Evolutionary conservation across 2,113 vertebrate species (phyloP), one percentile per base, ranked within the genome.

Genomic region (Ctenodactylus gundi): DNA sequence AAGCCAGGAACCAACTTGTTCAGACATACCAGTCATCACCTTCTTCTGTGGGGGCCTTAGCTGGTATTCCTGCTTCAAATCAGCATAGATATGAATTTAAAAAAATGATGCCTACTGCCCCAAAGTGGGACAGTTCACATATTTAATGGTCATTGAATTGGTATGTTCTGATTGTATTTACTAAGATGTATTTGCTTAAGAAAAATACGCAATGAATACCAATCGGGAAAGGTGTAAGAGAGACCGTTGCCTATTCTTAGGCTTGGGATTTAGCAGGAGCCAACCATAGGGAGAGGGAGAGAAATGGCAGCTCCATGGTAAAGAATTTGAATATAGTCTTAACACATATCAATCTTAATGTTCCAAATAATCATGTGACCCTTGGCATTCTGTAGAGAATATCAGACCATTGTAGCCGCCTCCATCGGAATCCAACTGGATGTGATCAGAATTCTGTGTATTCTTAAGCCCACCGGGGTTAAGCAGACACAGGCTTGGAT

Each of bases 21-120:
- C 95, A 97, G 97, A 94, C 15, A 0, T 96, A 95, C 94, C 92
- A 85, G 95, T 98, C 82, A 0, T 97, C 97, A 80, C 97, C 68
- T 96, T 96, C 68, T 41, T 92, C 86, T 75, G 3, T 85, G 34
- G 73, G n/a, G 88, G 72, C 23, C 10, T 51, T 58, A 46, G 20
- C 36, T 39, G 89, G 39, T 83, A 15, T 97, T 97, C 88, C 94
- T 78, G 62, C 51, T 70, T 73, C 95, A 86, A 68, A 67, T 93
- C 94, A 17, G 25, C 78, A 88, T 53, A 83, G 96, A 97, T 95
- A 93, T 62, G 0, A 88, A 95, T 67, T 95, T 93, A 13, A 8
- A 67, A 90, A 76, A 84, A 68, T 83, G 39, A 53, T 0, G 1
- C 60, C 89, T 81, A 64, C 87, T 17, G 0, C 3, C 7, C 83